Percentiles rank a stretch among this genome's conserved stretches.
Conservation (phyloP, 2,888 invertebrate species). For the Phengaris arion region DNA sequence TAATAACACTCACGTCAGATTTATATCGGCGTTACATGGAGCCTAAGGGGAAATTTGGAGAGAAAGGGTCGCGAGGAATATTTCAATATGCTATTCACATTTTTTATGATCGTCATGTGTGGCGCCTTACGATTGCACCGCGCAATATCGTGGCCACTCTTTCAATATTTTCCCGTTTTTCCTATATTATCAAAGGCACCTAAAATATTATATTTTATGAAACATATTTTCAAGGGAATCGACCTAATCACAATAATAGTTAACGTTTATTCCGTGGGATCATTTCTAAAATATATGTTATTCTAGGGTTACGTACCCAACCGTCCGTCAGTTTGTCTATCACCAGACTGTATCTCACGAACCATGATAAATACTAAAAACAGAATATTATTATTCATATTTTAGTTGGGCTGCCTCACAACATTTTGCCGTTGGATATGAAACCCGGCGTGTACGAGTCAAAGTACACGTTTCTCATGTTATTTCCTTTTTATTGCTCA, state of each 20-base stretch:
- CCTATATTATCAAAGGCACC: conserved; percentile 9
- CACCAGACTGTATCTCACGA: too few species aligned
- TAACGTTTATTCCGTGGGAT: neutral
- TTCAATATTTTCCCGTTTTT: conserved; percentile 50
- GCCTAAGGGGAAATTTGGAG: conserved; percentile 63
- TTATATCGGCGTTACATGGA: conserved; percentile 63
- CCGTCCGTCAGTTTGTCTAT: too few species aligned
- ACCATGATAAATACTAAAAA: too few species aligned
- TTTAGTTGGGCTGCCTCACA: too few species aligned
- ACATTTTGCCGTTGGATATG: too few species aligned
- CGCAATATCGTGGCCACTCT: conserved; percentile 63
- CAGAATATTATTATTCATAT: too few species aligned
- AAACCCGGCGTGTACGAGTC: too few species aligned
- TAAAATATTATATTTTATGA: neutral
- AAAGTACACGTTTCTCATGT: too few species aligned
- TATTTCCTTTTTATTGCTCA: too few species aligned
- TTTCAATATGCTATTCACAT: conserved; percentile 76
- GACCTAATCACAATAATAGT: neutral
- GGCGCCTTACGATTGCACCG: conserved; percentile 66
- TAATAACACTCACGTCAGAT: conserved; percentile 60
- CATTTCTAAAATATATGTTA: too few species aligned
- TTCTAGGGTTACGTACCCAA: too few species aligned
- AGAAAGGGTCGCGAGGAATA: conserved; percentile 71
- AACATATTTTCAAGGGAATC: neutral
- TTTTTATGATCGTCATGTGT: conserved; percentile 74